These are phyloP conservation scores for Cryptoblepharus egeriae DNA, from an alignment of 2,797 vertebrate species.

Conservation along the genomic window DNA sequence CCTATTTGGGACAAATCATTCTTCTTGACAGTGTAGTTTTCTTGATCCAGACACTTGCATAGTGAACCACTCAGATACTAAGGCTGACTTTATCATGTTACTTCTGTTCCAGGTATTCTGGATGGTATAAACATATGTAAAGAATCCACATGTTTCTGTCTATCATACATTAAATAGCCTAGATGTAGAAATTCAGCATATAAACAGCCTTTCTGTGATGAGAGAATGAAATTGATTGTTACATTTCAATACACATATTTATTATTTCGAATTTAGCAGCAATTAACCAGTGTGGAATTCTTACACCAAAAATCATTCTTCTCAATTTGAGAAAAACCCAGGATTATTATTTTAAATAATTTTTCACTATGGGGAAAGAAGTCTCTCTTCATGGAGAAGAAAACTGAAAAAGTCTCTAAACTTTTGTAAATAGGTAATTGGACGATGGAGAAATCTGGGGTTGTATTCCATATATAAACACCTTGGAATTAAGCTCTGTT, in stretches of 20 bases:
- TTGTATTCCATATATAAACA: not conserved
- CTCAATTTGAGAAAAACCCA: not conserved
- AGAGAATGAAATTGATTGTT: not conserved
- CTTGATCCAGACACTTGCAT: too few species aligned
- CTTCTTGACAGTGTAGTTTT: too few species aligned
- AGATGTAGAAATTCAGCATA: conserved; percentile 40
- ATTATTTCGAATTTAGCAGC: conserved; percentile 42
- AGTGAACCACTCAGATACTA: not conserved
- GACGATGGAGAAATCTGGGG: not conserved
- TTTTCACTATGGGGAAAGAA: conserved; percentile 4
- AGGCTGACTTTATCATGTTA: not conserved
- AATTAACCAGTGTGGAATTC: conserved; percentile 39
- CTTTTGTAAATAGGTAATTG: conserved; percentile 2
- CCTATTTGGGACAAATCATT: too few species aligned
- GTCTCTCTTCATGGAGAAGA: not conserved
- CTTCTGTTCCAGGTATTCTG: not conserved
- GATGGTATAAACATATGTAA: not conserved
- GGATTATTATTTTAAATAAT: not conserved
- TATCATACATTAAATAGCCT: conserved; percentile 11
- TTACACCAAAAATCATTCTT: not conserved
- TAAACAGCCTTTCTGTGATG: not conserved
- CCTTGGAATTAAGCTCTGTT: not conserved
- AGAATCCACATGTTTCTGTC: not conserved
- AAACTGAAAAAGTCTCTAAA: not conserved
- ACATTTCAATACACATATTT: conserved; percentile 32